phyloP scores from a whole-genome alignment of 2,797 vertebrate species.

The Antrozous pallidus region DNA sequence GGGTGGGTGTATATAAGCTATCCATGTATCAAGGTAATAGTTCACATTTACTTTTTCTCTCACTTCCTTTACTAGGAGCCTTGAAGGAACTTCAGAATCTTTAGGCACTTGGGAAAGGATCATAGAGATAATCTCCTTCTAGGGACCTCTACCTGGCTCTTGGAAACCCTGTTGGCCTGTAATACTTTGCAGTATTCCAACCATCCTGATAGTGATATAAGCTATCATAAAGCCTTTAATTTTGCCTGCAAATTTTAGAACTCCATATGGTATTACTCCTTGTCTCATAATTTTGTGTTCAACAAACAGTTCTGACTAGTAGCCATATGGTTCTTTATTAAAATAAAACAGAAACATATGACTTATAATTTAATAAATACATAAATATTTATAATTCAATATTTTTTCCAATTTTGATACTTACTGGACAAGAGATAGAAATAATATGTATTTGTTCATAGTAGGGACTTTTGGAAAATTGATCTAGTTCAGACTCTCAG shows the following conservation, averaged over 20 bases:
- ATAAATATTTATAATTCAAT: background rate
- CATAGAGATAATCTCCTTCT: background rate
- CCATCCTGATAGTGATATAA: background rate
- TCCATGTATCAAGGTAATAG: background rate
- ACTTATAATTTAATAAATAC: background rate
- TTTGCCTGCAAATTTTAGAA: background rate
- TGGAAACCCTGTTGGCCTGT: background rate
- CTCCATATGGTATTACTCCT: background rate
- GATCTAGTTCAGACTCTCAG: background rate
- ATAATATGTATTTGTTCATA: background rate
- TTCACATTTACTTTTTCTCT: background rate
- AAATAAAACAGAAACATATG: background rate
- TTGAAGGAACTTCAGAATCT: background rate
- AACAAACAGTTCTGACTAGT: background rate
- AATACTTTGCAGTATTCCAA: background rate
- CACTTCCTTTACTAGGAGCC: background rate
- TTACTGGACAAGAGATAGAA: background rate
- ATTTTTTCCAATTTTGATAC: background rate
- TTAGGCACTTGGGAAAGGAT: background rate
- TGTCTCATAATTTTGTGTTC: background rate
- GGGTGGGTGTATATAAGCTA: rapidly evolving
- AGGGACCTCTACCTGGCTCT: background rate
- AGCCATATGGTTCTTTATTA: background rate
- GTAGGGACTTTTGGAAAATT: background rate
- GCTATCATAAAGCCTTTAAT: background rate